A percentile compares a stretch with the other conserved stretches of the same genome.
These are phyloP conservation scores for Diabrotica undecimpunctata DNA, from an alignment of 1,140 invertebrate species.

Conservation along the genomic window DNA sequence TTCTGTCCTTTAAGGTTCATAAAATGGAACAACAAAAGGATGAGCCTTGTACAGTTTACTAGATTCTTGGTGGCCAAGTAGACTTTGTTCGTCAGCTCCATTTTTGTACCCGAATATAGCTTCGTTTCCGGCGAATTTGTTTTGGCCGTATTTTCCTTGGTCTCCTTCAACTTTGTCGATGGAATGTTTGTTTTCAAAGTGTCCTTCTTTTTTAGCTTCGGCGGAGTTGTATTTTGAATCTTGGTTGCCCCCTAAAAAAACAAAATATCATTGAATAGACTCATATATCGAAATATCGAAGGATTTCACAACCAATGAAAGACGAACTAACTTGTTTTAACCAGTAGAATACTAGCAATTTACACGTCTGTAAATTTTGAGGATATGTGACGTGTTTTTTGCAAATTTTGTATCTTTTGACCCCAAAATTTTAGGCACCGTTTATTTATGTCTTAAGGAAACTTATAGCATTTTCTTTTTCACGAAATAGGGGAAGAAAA, in stretches of 20 bases:
- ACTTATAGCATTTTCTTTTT: too few relatives aligned
- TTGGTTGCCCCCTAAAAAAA: slow-evolving; percentile 51
- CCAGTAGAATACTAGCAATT: too few relatives aligned
- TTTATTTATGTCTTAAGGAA: too few relatives aligned
- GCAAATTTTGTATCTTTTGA: too few relatives aligned
- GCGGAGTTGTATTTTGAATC: slow-evolving; percentile 53
- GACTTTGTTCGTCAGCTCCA: slow-evolving; percentile 54
- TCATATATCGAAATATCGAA: neutral
- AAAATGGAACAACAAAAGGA: slow-evolving; percentile 37
- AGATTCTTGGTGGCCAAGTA: slow-evolving; percentile 56
- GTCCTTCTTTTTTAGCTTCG: slow-evolving; percentile 54
- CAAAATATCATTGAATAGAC: neutral
- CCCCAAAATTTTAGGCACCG: too few relatives aligned
- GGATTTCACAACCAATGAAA: too few relatives aligned
- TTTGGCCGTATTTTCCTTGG: slow-evolving; percentile 55
- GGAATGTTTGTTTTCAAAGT: slow-evolving; percentile 52
- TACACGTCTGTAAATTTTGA: too few relatives aligned
- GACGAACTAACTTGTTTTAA: too few relatives aligned
- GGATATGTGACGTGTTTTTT: too few relatives aligned
- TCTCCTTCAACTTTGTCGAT: slow-evolving; percentile 53
- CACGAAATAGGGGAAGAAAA: too few relatives aligned
- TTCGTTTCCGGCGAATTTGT: slow-evolving; percentile 53
- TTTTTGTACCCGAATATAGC: slow-evolving; percentile 54
- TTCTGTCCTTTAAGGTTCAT: neutral
- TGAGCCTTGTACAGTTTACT: slow-evolving; percentile 47